These are phyloP conservation scores for Malurus splendens DNA, from an alignment of 2,797 vertebrate species.

Conservation along the genomic window DNA sequence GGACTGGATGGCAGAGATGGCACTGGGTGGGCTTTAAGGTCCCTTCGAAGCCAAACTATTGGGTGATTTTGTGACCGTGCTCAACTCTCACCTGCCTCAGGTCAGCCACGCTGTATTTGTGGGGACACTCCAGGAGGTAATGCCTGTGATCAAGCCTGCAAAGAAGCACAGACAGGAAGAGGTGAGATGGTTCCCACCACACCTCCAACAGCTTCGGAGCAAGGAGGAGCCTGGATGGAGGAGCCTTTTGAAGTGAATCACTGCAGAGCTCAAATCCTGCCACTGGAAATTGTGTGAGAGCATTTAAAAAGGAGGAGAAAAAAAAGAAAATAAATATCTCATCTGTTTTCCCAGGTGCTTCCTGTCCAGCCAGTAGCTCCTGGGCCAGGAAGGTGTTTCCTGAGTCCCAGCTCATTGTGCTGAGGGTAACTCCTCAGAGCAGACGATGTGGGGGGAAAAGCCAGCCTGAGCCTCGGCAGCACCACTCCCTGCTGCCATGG, in stretches of 20 bases:
- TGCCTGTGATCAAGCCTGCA: constrained; percentile 83
- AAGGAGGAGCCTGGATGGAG: background rate
- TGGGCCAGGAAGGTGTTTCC: constrained; percentile 10
- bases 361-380: constrained; percentile 22
- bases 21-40: background rate
- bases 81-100: constrained; percentile 68
- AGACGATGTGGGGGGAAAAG: background rate
- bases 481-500: fast-evolving
- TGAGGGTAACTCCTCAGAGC: background rate
- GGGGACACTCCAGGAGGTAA: constrained; percentile 86
- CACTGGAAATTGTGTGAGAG: background rate
- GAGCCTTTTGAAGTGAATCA: background rate
- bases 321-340: background rate
- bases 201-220: background rate
- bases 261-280: background rate
- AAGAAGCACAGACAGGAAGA: constrained; percentile 27
- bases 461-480: background rate
- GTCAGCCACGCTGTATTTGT: constrained; percentile 88
- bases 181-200: background rate
- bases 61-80: background rate
- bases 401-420: constrained; percentile 4
- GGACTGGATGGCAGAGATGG: background rate
- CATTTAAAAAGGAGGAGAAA: background rate
- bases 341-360: constrained; percentile 48
- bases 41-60: background rate